Base-by-base conservation (phyloP, 2,797 vertebrate genomes). In the Sebastolobus altivelis region DNA sequence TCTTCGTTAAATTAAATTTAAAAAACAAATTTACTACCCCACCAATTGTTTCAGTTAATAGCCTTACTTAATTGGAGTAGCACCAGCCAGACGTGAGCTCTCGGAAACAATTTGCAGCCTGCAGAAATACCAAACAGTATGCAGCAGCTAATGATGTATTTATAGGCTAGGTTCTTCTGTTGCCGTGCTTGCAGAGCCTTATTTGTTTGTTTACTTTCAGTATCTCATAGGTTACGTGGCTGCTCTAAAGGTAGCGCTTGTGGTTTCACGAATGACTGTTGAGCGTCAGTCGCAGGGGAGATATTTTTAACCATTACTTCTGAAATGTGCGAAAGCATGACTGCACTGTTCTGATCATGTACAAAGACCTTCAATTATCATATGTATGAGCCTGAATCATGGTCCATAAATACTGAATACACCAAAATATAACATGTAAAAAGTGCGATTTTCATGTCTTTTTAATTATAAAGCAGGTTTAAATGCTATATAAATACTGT, bases 251-350 rank as follows among this genome's bases (percentile, higher is more conserved):
- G 10, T 27, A 5, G 40, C 1, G n/a, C 31, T 65, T 61, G 65
- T 78, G 83, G 79, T 85, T 89, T 79, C 49, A 55, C 40, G 68
- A 35, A 65, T 66, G 70, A 37, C 61, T 59, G 46, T 29, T 55
- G 52, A 55, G 52, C 10, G 9, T 70, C 25, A 61, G 4, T n/a
- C 6, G 16, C 33, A 10, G 8, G 4, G 3, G 40, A 37, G 65
- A 10, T 61, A 65, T 77, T 80, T 79, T 63, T 58, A 71, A 35
- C 37, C 1, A 5, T 12, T 3, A 5, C 13, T n/a, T 66, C 29
- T 22, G 65, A 62, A 58, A 43, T 0, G 3, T 58, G 63, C 4
- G 22, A 58, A 40, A 18, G 27, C n/a, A 54, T 11, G 9, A 59
- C 38, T n/a, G 18, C 10, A 6, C 20, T 59, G 3, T 25, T 58